A percentile compares a stretch with the other conserved stretches of the same genome.
These are phyloP conservation scores for Tenthredo scrophulariae DNA, from an alignment of 2,888 invertebrate genomes.

Conservation along the genomic window DNA sequence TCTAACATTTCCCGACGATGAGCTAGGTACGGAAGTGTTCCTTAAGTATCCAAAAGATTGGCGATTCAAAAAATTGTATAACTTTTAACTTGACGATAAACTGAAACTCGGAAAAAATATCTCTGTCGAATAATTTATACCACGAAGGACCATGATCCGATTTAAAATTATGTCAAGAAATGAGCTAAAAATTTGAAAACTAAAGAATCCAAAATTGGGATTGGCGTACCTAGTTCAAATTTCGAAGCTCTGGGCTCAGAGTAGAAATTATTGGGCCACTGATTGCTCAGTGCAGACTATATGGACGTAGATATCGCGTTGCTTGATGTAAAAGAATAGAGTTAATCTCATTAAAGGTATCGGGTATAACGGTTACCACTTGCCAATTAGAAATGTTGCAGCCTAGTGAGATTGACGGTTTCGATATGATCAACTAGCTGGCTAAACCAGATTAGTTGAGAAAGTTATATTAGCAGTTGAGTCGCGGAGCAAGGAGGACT, in stretches of 20 bases:
- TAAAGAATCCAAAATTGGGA: too few relatives aligned
- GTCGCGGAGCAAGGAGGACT: conserved; percentile 36
- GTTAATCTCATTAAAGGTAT: not conserved
- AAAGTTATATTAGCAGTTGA: conserved; percentile 36
- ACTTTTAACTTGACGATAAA: not conserved
- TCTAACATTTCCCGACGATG: not conserved
- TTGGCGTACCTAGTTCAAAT: too few relatives aligned
- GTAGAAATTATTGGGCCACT: not conserved
- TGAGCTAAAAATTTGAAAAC: too few relatives aligned
- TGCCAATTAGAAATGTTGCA: conserved; percentile 44
- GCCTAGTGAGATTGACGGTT: conserved; percentile 10
- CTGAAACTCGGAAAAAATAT: not conserved
- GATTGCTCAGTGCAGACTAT: not conserved
- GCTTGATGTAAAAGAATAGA: not conserved
- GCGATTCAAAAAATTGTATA: not conserved
- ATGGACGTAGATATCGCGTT: not conserved
- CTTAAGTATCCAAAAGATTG: not conserved
- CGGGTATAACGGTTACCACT: not conserved
- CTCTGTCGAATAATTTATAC: too few relatives aligned
- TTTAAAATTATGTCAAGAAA: too few relatives aligned
- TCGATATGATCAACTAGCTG: conserved; percentile 45
- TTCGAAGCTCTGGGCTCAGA: too few relatives aligned
- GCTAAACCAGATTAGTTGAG: conserved; percentile 43
- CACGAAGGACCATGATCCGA: too few relatives aligned
- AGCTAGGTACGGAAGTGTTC: too few relatives aligned